Conservation (phyloP, 1,140 invertebrate genomes). For the Trinorchestia longiramus region DNA sequence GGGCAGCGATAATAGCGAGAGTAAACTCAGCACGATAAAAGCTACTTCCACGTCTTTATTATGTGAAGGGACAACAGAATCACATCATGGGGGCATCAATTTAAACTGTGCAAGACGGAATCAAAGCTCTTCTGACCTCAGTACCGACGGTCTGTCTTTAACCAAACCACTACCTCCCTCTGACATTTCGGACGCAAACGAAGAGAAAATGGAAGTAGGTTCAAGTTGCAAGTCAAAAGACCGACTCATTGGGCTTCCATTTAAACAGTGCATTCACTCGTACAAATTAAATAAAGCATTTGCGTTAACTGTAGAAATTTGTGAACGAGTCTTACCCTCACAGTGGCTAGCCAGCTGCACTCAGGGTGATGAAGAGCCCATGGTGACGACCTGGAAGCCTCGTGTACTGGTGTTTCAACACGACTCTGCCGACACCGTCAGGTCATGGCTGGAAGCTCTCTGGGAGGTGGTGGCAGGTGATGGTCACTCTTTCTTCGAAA, state of each 20-base stretch:
- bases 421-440: background rate
- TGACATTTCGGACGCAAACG: background rate
- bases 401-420: background rate
- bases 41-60: background rate
- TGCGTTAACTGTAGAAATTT: background rate
- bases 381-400: slow-evolving; percentile 6
- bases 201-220: background rate
- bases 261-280: background rate
- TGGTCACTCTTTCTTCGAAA: background rate
- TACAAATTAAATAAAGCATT: background rate
- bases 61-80: background rate
- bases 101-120: background rate
- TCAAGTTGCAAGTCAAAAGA: background rate
- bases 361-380: background rate
- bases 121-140: background rate
- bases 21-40: background rate
- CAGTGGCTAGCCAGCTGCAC: background rate
- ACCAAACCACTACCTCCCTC: background rate
- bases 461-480: slow-evolving; percentile 19
- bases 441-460: background rate
- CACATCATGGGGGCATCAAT: background rate
- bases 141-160: background rate
- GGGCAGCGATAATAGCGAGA: background rate
- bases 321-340: background rate
- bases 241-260: background rate